Base-by-base conservation (phyloP, 2,797 vertebrate species). In the Lindbergichthys nudifrons region DNA sequence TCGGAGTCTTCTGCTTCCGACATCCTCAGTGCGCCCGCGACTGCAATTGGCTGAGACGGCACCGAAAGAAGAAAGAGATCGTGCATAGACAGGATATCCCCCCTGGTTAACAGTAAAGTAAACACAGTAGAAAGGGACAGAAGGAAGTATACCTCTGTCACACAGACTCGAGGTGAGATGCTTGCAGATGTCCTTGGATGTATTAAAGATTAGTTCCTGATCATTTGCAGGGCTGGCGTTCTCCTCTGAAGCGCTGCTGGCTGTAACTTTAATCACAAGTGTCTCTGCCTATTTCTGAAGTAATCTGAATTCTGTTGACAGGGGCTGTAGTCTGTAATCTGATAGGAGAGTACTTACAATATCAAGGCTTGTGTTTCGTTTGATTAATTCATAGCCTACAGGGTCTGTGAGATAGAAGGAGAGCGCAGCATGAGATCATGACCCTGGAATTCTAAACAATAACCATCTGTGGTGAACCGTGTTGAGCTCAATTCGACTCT, bases 391-490 rank as follows among this genome's bases (percentile, higher is more conserved):
- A 88, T 90, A 88, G 92, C 91, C 92, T 89, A 90, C 88, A 92
- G 91, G 87, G 88, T 87, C 89, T 91, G 86, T 85, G 89, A 90
- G 90, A 93, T 90, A 91, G 84, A 91, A 60, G 83, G 86, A 80
- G 94, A 93, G 94, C 95, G 61, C 91, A 87, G 91, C 84, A 82
- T 97, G 96, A 97, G 96, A 96, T 97, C 96, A 97, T 89, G 89
- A 93, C 92, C 94, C 93, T 96, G 96, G 96, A 97, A 97, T 97
- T 96, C 95, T 95, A 97, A 97, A 97, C 96, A 96, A 95, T 96
- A 95, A 95, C 94, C 96, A 97, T 96, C 95, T 97, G 96, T 96
- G 84, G 96, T 92, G 95, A 97, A 95, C 95, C 94, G 81, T 93
- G 95, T 91, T 77, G 78, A 77, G 81, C 82, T 70, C 53, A 2